phyloP scores from a whole-genome alignment of 2,113 vertebrate genomes.

The Mormyrus iriodes region DNA sequence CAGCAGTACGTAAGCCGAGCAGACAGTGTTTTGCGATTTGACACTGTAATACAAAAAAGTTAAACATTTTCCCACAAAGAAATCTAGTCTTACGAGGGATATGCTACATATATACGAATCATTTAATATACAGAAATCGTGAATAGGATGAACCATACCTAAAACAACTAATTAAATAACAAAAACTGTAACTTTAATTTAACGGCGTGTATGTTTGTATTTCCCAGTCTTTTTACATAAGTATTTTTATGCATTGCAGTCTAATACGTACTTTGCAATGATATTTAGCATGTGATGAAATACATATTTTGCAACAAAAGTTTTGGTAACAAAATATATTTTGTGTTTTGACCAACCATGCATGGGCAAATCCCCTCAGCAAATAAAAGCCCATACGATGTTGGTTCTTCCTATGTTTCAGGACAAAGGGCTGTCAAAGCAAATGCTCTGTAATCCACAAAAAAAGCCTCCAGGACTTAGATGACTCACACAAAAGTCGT shows the following conservation, averaged over 20 bases:
- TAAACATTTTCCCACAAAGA: not conserved
- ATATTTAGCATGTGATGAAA: not conserved
- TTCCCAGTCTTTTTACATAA: not conserved
- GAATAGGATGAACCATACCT: not conserved
- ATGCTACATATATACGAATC: not conserved
- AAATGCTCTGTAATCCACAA: slow-evolving; percentile 15
- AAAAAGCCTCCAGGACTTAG: not conserved
- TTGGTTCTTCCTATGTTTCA: not conserved
- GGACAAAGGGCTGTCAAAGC: slow-evolving; percentile 13
- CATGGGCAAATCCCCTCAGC: not conserved
- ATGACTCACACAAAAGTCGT: not conserved
- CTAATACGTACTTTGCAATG: not conserved
- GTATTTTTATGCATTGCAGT: not conserved
- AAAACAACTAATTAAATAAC: not conserved
- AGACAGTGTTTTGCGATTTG: not conserved
- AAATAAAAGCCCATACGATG: not conserved
- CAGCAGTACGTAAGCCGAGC: not conserved
- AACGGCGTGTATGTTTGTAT: not conserved
- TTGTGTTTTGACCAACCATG: not conserved
- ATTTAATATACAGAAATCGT: not conserved
- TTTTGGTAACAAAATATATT: not conserved
- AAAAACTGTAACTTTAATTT: not conserved
- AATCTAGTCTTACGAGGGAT: not conserved
- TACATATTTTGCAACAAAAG: not conserved
- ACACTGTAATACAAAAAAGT: not conserved